A percentile compares a stretch with the other conserved stretches of the same genome.
Evolutionary conservation across 2,797 vertebrate genomes (phyloP).

Genomic region (Parambassis ranga): DNA sequence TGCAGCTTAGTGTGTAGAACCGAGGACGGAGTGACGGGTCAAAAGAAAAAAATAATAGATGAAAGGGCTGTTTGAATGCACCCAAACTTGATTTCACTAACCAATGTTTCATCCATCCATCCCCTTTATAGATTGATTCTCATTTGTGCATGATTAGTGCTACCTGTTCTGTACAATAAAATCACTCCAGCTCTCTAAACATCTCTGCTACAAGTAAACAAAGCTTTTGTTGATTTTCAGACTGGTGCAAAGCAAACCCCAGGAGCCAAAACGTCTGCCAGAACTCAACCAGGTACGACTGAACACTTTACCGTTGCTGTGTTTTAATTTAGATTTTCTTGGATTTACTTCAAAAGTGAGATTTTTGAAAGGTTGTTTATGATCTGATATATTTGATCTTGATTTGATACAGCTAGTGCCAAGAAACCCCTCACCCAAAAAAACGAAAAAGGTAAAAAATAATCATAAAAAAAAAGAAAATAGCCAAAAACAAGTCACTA

Average conservation of each 20-base stretch:
- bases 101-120: background rate
- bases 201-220: background rate
- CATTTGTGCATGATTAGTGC: no score
- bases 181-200: background rate
- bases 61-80: background rate
- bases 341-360: background rate
- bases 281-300: constrained; percentile 78
- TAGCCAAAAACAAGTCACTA: background rate
- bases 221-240: constrained; percentile 42
- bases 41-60: no score
- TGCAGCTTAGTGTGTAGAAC: background rate
- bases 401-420: constrained; percentile 74
- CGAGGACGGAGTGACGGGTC: background rate
- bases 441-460: constrained; percentile 68
- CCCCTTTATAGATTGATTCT: no score
- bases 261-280: constrained; percentile 85
- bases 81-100: background rate
- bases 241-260: constrained; percentile 76
- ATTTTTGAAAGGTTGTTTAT: constrained; percentile 28
- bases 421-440: constrained; percentile 70
- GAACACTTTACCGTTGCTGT: fast-evolving
- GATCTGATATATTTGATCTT: constrained; percentile 53
- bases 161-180: background rate
- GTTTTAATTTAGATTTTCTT: fast-evolving
- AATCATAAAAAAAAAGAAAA: background rate